A percentile compares a stretch with the other conserved stretches of the same genome.
Conservation (phyloP, 1,140 invertebrate genomes). For the Drosophila fuyamai region DNA sequence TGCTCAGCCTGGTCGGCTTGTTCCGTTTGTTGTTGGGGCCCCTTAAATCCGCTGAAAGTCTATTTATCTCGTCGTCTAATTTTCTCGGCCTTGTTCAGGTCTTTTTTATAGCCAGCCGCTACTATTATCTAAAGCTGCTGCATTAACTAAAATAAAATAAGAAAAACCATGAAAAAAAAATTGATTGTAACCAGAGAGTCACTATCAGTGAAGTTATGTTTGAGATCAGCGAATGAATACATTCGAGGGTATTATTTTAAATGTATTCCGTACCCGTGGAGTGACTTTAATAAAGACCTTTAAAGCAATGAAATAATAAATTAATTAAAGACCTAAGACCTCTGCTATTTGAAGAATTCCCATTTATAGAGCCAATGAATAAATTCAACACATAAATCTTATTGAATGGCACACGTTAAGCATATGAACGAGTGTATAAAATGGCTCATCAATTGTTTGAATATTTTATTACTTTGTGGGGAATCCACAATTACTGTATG, state of each 20-base stretch:
- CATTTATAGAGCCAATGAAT: slow-evolving; percentile 3
- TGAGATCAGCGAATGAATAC: too few species aligned
- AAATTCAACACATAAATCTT: slow-evolving; percentile 26
- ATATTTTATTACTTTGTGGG: slow-evolving; percentile 7
- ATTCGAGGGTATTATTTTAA: background rate
- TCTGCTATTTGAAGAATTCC: background rate
- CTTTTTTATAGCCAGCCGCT: slow-evolving; percentile 23
- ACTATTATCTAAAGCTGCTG: slow-evolving; percentile 30
- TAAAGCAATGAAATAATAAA: too few species aligned
- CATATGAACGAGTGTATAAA: slow-evolving; percentile 2
- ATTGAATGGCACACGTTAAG: slow-evolving; percentile 1
- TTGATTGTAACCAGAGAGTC: slow-evolving; percentile 12
- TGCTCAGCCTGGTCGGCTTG: slow-evolving; percentile 4
- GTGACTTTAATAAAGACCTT: too few species aligned
- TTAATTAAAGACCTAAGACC: too few species aligned
- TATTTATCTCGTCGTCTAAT: slow-evolving; percentile 28
- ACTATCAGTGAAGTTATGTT: background rate
- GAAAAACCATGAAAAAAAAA: slow-evolving; percentile 7
- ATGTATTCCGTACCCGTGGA: background rate
- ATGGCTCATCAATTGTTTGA: background rate
- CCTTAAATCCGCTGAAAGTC: slow-evolving; percentile 25
- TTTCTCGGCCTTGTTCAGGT: slow-evolving; percentile 22
- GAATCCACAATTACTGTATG: slow-evolving; percentile 17
- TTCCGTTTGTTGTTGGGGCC: slow-evolving; percentile 31
- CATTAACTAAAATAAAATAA: slow-evolving; percentile 34